Conservation (phyloP, 2,113 vertebrate species). For the Xyrauchen texanus region DNA sequence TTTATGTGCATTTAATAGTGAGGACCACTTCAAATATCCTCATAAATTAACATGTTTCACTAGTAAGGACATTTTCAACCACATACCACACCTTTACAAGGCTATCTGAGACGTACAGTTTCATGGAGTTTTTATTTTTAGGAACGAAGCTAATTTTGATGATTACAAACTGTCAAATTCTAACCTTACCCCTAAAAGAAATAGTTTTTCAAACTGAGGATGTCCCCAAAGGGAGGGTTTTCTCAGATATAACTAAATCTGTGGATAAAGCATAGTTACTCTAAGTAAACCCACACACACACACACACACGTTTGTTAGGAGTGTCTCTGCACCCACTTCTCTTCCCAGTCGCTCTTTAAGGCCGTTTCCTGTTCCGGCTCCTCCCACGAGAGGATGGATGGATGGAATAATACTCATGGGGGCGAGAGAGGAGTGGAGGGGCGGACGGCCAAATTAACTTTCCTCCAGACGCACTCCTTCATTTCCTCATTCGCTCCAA, state of each 20-base stretch:
- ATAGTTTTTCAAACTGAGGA: too few species aligned
- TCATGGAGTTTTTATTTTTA: too few species aligned
- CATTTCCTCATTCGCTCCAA: background rate
- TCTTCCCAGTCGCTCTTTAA: conserved; percentile 75
- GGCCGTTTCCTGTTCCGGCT: conserved; percentile 69
- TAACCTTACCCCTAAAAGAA: too few species aligned
- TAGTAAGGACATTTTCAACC: too few species aligned
- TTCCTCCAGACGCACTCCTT: conserved; percentile 71
- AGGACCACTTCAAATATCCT: too few species aligned
- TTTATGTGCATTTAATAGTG: too few species aligned
- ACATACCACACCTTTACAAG: too few species aligned
- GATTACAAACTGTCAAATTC: too few species aligned
- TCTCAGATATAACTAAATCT: background rate
- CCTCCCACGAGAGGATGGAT: conserved; percentile 71
- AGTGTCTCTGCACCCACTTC: conserved; percentile 66
- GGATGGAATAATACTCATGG: conserved; percentile 73
- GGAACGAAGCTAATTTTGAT: too few species aligned
- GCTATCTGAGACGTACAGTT: too few species aligned
- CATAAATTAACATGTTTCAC: too few species aligned
- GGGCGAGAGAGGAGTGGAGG: conserved; percentile 68
- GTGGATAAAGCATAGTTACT: conserved; percentile 16
- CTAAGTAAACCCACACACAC: conserved; percentile 26
- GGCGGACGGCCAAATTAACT: conserved; percentile 69
- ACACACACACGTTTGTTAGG: conserved; percentile 50
- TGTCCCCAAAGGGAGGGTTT: too few species aligned